Evolutionary conservation across 2,888 invertebrate genomes (phyloP).

Genomic region (Hydroisotoma schaefferi): DNA sequence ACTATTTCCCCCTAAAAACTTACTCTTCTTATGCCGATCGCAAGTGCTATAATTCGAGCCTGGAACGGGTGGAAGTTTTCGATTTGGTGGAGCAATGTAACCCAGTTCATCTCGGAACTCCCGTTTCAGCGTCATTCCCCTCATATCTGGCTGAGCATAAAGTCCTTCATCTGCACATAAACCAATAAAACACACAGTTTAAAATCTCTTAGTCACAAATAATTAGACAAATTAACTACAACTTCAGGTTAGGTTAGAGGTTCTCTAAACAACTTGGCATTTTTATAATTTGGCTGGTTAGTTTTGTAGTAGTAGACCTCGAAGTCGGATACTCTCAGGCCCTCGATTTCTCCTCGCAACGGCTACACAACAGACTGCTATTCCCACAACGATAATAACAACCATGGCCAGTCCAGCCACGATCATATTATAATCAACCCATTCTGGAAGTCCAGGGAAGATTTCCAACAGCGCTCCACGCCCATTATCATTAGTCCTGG

Average conservation of each 20-base stretch:
- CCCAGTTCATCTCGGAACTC: conserved; percentile 82
- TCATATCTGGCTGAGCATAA: conserved; percentile 55
- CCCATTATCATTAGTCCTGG: conserved; percentile 47
- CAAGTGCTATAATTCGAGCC: conserved; percentile 86
- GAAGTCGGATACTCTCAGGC: conserved; percentile 67
- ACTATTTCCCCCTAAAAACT: neutral
- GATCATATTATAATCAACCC: conserved; percentile 85
- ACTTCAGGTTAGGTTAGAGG: no score
- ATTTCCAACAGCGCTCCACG: conserved; percentile 43
- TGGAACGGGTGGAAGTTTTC: conserved; percentile 86
- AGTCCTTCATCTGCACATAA: conserved; percentile 73
- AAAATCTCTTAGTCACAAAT: no score
- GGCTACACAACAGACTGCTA: conserved; percentile 85
- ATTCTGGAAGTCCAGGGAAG: conserved; percentile 76
- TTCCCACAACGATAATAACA: conserved; percentile 83
- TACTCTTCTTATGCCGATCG: conserved; percentile 33
- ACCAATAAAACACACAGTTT: neutral
- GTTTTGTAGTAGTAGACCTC: conserved; percentile 57
- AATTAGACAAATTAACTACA: no score
- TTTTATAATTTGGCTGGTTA: neutral
- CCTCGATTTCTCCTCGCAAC: conserved; percentile 70
- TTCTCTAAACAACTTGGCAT: neutral
- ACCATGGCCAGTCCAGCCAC: conserved; percentile 86
- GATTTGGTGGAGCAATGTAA: conserved; percentile 88
- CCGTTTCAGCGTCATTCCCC: conserved; percentile 54